Percentiles rank a stretch among this genome's conserved stretches.
phyloP scores from a whole-genome alignment of 2,888 invertebrate species.

The Rotaria sp. region DNA sequence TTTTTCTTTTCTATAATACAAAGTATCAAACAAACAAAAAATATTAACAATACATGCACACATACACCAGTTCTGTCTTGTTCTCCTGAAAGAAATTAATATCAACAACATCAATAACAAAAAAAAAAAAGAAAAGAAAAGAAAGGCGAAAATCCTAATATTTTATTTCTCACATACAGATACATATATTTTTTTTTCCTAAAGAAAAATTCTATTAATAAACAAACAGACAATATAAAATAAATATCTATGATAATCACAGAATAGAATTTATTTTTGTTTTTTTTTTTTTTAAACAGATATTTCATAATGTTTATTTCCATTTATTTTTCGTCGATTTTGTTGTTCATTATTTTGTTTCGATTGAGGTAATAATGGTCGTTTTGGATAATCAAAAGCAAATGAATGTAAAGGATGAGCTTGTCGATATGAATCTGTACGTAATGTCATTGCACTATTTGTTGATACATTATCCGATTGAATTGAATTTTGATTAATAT shows the following conservation, averaged over 20 bases:
- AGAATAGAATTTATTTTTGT: neutral
- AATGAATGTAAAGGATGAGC: conserved; percentile 4
- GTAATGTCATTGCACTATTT: neutral
- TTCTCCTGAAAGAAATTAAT: neutral
- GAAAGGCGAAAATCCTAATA: neutral
- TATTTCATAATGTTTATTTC: conserved; percentile 14
- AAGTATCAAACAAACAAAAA: conserved; percentile 8
- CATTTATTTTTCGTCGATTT: neutral
- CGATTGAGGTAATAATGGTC: neutral
- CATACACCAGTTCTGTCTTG: neutral
- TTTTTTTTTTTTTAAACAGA: neutral
- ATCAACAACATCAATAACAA: neutral
- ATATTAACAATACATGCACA: neutral
- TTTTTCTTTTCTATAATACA: neutral
- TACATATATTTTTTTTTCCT: neutral
- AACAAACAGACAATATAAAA: neutral
- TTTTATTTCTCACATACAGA: too few relatives aligned
- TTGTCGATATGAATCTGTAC: conserved; percentile 14
- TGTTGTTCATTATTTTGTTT: neutral
- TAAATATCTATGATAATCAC: conserved; percentile 10
- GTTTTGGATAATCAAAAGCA: conserved; percentile 11
- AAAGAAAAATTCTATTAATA: neutral
- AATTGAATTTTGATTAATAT: neutral
- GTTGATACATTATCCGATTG: neutral
- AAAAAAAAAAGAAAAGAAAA: neutral